These are phyloP conservation scores for Cinclus cinclus DNA, from an alignment of 2,113 vertebrate species.

Conservation along the genomic window DNA sequence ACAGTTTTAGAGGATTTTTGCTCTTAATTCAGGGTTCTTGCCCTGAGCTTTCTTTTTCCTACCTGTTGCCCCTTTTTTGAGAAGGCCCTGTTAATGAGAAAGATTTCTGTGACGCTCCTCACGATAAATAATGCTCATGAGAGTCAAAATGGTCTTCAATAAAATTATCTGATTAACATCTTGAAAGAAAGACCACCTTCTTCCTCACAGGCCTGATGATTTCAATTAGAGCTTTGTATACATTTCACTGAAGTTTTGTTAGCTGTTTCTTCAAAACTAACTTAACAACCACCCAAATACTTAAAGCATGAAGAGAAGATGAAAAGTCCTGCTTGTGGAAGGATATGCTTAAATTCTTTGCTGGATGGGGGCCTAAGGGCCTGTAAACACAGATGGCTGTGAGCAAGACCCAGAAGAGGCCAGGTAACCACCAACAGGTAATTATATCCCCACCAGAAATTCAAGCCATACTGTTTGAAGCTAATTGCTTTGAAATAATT, in stretches of 20 bases:
- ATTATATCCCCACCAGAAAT: constrained; percentile 30
- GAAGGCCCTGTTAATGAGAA: neutral
- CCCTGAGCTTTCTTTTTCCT: neutral
- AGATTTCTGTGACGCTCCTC: neutral
- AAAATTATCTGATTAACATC: neutral
- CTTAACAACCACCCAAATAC: neutral
- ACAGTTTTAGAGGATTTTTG: neutral
- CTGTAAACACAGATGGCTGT: constrained; percentile 18
- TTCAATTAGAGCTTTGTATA: neutral
- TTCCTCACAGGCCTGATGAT: neutral
- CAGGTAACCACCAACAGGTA: constrained; percentile 44
- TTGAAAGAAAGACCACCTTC: neutral
- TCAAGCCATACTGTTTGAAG: constrained; percentile 50
- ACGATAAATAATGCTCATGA: neutral
- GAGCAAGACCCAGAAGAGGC: constrained; percentile 17
- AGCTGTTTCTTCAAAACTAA: neutral
- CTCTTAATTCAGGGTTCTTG: neutral
- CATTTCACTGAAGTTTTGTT: neutral
- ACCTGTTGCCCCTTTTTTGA: neutral
- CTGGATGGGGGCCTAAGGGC: neutral
- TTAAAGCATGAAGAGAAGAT: neutral
- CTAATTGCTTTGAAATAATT: constrained; percentile 70
- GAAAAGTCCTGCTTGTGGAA: neutral
- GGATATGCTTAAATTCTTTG: neutral
- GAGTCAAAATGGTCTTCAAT: neutral